These are phyloP conservation scores for Acanthiza pusilla DNA, from an alignment of 2,797 vertebrate species.

Conservation along the genomic window DNA sequence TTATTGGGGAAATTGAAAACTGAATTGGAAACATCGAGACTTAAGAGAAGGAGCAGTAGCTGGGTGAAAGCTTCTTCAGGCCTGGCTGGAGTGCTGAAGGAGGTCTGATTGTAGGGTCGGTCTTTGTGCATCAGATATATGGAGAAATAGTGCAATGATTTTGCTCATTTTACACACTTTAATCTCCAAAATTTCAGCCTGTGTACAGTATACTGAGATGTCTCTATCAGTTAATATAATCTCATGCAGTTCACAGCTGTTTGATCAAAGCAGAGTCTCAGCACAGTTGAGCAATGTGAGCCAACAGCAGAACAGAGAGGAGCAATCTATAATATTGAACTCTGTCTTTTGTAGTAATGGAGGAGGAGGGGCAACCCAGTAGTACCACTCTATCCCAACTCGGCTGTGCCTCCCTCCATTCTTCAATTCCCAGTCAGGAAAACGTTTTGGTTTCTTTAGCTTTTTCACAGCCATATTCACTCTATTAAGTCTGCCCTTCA, in stretches of 20 bases:
- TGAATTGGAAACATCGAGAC: neutral
- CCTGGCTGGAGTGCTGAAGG: neutral
- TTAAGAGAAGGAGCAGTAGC: neutral
- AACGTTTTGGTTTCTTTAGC: neutral
- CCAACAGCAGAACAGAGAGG: neutral
- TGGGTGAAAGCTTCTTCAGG: neutral
- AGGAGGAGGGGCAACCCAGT: neutral
- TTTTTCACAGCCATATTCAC: neutral
- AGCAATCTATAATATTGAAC: neutral
- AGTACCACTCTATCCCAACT: neutral
- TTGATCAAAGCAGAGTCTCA: neutral
- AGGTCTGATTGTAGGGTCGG: neutral
- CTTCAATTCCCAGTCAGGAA: neutral
- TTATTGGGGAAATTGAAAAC: neutral
- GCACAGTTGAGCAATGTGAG: neutral
- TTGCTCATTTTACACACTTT: neutral
- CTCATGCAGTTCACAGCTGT: neutral
- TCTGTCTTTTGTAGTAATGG: neutral
- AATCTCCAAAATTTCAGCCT: neutral
- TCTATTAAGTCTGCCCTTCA: neutral
- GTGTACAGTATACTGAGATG: neutral
- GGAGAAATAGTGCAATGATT: neutral
- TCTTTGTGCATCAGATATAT: neutral
- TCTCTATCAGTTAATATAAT: neutral
- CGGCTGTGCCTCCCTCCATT: rapidly evolving